Base-by-base conservation (phyloP, 2,888 invertebrate genomes). In the Carterocephalus palaemon region DNA sequence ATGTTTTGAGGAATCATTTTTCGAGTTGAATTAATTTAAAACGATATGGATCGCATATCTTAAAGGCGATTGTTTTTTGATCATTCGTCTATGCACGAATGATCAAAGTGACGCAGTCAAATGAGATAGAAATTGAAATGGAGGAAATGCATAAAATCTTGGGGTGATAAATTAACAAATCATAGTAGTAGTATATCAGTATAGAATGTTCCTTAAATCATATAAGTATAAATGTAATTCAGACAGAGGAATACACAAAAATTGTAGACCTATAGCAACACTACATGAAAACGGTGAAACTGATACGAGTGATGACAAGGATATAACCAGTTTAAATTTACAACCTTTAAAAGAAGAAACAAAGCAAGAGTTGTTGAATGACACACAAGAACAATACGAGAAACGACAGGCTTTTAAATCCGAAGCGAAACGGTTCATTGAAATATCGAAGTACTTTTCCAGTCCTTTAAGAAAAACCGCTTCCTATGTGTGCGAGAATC, bases 401-500 rank as follows among this genome's bases (percentile, higher is more conserved):
- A 41, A 52, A 2, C 60, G 40, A 19, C 67, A 73, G 6, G 59
- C 59, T 0, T 75, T 72, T 37, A 71, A 77, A 51, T 67, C 67
- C 0, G 74, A 83, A 66, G 67, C 76, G 1, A 66, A 77, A 53
- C 63, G 75, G 41, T 84, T 85, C 47, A 74, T 85, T 26, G 81
- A 84, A 60, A 81, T 85, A 47, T 81, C 84, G 0, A 79, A 83
- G 49, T 79, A 81, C 47, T 85, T 83, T 49, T 79, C 83, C 1
- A 81, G 76, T 42, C 83, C 83, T 2, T 52, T 83, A 2, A 65
- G 69, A 2, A 83, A 80, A 61, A 75, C 77, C 1, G 83, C 84
- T 1, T 78, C 84, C 0, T 84, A 84, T 48, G 64, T 82, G 3
- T 77, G 81, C 48, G 84, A 84, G 48, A 75, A 66, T 16, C 56